phyloP scores from a whole-genome alignment of 2,888 invertebrate species.

The Tinea semifulvella region DNA sequence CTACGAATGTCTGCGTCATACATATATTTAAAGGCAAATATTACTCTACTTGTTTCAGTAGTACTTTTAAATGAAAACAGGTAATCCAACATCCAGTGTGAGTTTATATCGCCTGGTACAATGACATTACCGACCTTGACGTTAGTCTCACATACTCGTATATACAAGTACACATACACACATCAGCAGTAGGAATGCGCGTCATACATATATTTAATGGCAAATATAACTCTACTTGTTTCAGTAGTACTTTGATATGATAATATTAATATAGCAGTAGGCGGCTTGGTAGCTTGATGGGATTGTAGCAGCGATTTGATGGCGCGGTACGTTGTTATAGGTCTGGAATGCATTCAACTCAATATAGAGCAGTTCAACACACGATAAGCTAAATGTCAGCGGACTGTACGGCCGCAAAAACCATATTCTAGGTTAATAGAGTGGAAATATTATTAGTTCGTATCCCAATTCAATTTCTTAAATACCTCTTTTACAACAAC shows the following conservation, averaged over 20 bases:
- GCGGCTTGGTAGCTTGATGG: conserved; percentile 21
- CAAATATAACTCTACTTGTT: conserved; percentile 32
- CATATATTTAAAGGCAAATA: conserved; percentile 31
- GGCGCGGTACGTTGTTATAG: conserved; percentile 10
- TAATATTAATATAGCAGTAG: conserved; percentile 18
- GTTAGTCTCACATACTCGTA: conserved; percentile 36
- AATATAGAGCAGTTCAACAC: conserved; percentile 50
- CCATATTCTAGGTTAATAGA: conserved; percentile 44
- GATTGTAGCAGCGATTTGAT: not conserved
- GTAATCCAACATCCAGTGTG: too few relatives aligned
- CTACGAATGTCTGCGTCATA: conserved; percentile 48
- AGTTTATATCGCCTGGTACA: conserved; percentile 38
- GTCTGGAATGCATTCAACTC: conserved; percentile 11
- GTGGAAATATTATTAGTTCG: not conserved
- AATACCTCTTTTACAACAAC: too few relatives aligned
- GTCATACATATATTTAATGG: conserved; percentile 36
- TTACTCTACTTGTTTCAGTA: conserved; percentile 26
- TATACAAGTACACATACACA: too few relatives aligned
- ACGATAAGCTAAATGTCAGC: conserved; percentile 52
- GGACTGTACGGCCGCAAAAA: conserved; percentile 26
- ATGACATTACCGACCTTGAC: conserved; percentile 65
- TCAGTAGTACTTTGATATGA: not conserved
- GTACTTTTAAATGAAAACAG: not conserved
- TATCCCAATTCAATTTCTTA: conserved; percentile 1
- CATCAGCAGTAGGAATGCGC: conserved; percentile 37